phyloP scores from a whole-genome alignment of 1,140 invertebrate genomes.

The Protaetia brevitarsis region DNA sequence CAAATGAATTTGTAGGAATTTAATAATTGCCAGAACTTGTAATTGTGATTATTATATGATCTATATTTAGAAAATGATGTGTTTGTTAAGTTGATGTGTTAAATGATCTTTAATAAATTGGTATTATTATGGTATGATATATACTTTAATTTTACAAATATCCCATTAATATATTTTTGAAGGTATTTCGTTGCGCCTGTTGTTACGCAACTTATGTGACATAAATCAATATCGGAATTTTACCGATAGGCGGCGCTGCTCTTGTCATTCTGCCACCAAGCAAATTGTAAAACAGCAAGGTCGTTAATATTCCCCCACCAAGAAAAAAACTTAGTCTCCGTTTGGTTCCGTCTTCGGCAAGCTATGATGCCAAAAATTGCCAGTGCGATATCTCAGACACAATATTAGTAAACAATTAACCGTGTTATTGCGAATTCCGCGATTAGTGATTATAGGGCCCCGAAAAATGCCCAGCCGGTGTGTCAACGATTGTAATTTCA shows the following conservation, averaged over 20 bases:
- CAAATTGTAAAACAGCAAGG: constrained; percentile 5
- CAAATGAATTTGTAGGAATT: too few species aligned
- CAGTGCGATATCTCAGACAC: not conserved
- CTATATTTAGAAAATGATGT: too few species aligned
- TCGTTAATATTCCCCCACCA: constrained; percentile 8
- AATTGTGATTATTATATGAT: too few species aligned
- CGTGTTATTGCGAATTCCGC: not conserved
- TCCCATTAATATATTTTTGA: not conserved
- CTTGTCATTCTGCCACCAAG: constrained; percentile 4
- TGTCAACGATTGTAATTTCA: not conserved
- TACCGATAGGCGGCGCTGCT: not conserved
- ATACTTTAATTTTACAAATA: too few species aligned
- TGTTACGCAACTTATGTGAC: not conserved
- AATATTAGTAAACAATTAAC: constrained; percentile 6
- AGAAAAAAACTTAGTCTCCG: constrained; percentile 13
- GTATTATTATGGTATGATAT: too few species aligned
- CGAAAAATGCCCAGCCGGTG: constrained; percentile 1
- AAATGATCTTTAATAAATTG: too few species aligned
- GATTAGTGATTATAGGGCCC: not conserved
- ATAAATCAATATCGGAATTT: not conserved
- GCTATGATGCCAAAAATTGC: constrained; percentile 6
- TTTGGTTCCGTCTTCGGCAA: not conserved
- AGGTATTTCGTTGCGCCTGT: not conserved
- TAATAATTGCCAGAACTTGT: too few species aligned
- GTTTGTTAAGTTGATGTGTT: too few species aligned